Evolutionary conservation across 2,888 invertebrate species (phyloP), one percentile per base, ranked within the genome.

Genomic region (Mesoligia furuncula): DNA sequence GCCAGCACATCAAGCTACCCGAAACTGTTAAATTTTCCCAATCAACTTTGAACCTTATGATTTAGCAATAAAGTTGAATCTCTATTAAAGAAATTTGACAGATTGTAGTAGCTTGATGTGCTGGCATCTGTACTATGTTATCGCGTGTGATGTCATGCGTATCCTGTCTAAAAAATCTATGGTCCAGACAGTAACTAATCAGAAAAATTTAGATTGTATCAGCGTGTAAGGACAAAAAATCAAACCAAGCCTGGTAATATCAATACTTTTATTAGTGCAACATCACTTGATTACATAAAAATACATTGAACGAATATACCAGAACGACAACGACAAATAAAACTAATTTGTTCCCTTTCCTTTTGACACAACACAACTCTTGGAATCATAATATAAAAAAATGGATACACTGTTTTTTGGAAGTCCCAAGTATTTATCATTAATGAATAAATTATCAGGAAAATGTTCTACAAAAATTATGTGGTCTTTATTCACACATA

Each of bases 201-300:
- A n/a, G n/a, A 57, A n/a, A 57, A n/a, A 4, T 57, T 0, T n/a
- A 57, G n/a, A n/a, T n/a, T 4, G n/a, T 57, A 57, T 24, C 51
- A 54, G 51, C 51, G 11, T 31, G 59, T 27, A 57, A 17, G 15
- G 48, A 62, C 6, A 20, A 73, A 2, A 71, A 81, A 83, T 72
- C 65, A 78, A 85, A 80, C 57, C 5, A 71, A 67, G 61, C 45
- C 27, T 73, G 54, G 9, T 83, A 61, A 17, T 68, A 85, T 88
- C 79, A 88, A 90, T 87, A 87, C 57, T 75, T 93, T 92, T 93
- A 93, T 93, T 94, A 92, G 90, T 92, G 89, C 88, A 87, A 78
- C 81, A 87, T 90, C 88, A 91, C 86, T 91, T 90, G 88, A 90
- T 92, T 92, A 90, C 83, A 90, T 88, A 90, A 83, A 90, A 86